phyloP scores from a whole-genome alignment of 2,888 invertebrate genomes.

The Aelia acuminata region DNA sequence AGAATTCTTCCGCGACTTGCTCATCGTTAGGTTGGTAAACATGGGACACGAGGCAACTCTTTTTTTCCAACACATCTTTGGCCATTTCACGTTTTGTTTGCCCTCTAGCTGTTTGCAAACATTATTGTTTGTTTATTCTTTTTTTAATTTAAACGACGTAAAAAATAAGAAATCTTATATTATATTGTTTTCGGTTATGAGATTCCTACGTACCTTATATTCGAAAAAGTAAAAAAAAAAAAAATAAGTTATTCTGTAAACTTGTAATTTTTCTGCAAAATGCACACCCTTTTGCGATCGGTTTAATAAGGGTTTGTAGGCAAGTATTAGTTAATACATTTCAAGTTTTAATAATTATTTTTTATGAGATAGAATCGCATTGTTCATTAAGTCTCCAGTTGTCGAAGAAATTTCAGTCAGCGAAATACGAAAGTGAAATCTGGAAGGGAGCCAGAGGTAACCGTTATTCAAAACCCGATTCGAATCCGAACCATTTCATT shows the following conservation, averaged over 20 bases:
- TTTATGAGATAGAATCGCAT: background rate
- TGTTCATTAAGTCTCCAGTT: background rate
- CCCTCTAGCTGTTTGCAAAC: background rate
- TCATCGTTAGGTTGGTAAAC: slow-evolving; percentile 16
- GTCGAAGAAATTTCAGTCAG: background rate
- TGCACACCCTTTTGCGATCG: too few relatives aligned
- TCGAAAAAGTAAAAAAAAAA: too few relatives aligned
- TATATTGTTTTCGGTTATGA: too few relatives aligned
- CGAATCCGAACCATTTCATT: background rate
- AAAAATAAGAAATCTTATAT: too few relatives aligned
- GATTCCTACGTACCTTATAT: too few relatives aligned
- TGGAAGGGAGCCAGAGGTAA: background rate
- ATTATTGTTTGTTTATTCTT: background rate
- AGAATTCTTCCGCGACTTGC: background rate
- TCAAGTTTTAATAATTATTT: too few relatives aligned
- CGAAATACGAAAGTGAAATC: background rate
- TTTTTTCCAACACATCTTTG: background rate
- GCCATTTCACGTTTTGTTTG: background rate
- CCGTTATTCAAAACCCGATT: slow-evolving; percentile 21
- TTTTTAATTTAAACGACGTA: background rate
- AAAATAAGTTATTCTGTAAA: too few relatives aligned
- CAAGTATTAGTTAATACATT: too few relatives aligned
- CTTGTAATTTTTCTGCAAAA: too few relatives aligned
- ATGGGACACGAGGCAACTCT: background rate
- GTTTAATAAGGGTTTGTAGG: too few relatives aligned